Conservation (phyloP, 2,888 invertebrate species). For the Archips xylosteana region DNA sequence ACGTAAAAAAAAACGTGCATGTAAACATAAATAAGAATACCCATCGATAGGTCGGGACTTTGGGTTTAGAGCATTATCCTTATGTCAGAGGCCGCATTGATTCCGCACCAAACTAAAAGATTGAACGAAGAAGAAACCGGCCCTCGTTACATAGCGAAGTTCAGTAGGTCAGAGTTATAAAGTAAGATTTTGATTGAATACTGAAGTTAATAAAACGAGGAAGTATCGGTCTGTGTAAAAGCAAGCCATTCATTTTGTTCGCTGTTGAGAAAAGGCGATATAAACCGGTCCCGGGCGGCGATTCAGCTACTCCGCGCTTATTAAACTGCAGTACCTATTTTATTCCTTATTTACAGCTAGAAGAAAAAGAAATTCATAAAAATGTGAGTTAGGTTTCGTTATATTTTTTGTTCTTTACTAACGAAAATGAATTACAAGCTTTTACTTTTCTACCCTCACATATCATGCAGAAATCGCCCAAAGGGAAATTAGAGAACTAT, state of each 20-base stretch:
- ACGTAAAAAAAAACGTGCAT: too few relatives aligned
- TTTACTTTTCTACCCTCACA: too few relatives aligned
- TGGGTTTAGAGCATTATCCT: not conserved
- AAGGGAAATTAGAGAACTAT: too few relatives aligned
- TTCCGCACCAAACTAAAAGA: not conserved
- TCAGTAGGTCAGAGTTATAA: conserved; percentile 1
- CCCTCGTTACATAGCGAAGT: not conserved
- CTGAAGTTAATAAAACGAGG: not conserved
- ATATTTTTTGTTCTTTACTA: too few relatives aligned
- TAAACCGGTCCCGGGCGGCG: conserved; percentile 10
- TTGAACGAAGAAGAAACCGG: too few relatives aligned
- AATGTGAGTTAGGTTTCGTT: not conserved
- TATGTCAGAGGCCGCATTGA: not conserved
- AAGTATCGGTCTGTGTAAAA: conserved; percentile 4
- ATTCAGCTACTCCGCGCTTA: not conserved
- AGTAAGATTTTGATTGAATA: not conserved
- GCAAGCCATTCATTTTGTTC: conserved; percentile 8
- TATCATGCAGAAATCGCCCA: too few relatives aligned
- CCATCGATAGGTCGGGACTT: not conserved
- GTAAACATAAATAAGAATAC: not conserved
- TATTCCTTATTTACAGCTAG: not conserved
- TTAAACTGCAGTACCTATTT: conserved; percentile 2
- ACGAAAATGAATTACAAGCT: too few relatives aligned
- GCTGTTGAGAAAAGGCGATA: conserved; percentile 1
- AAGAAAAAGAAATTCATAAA: not conserved